phyloP scores from a whole-genome alignment of 2,888 invertebrate species.

The Agrotis puta region DNA sequence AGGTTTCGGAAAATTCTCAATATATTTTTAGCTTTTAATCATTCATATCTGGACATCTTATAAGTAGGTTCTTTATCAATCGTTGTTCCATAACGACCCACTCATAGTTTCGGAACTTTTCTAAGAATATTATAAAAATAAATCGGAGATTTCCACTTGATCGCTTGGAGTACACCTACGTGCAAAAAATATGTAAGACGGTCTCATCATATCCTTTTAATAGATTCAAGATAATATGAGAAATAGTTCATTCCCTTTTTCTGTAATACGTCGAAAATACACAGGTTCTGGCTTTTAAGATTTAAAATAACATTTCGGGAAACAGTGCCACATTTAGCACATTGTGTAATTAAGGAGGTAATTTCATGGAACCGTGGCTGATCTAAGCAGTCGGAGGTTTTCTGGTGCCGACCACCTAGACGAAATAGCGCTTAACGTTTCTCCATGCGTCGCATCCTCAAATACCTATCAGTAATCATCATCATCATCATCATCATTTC shows the following conservation, averaged over 20 bases:
- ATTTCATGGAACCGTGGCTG: too few species aligned
- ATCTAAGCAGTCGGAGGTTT: too few species aligned
- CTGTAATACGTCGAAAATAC: neutral
- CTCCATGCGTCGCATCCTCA: too few species aligned
- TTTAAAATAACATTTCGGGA: too few species aligned
- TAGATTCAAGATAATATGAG: neutral
- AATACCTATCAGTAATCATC: too few species aligned
- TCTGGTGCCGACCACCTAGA: too few species aligned
- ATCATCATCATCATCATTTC: too few species aligned
- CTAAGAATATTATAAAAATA: neutral
- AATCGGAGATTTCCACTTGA: neutral
- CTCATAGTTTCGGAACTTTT: neutral
- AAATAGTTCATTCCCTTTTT: neutral
- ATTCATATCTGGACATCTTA: neutral
- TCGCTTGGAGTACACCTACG: neutral
- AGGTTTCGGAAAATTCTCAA: too few species aligned
- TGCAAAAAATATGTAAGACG: neutral
- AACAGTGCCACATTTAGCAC: too few species aligned
- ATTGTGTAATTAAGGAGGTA: too few species aligned
- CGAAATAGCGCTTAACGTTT: too few species aligned
- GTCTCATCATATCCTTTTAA: neutral
- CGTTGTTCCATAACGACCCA: neutral
- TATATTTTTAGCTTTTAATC: constrained; percentile 12
- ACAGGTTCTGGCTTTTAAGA: neutral
- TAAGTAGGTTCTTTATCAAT: neutral